Evolutionary conservation across 1,140 invertebrate species (phyloP).

Genomic region (Papilio helenus): DNA sequence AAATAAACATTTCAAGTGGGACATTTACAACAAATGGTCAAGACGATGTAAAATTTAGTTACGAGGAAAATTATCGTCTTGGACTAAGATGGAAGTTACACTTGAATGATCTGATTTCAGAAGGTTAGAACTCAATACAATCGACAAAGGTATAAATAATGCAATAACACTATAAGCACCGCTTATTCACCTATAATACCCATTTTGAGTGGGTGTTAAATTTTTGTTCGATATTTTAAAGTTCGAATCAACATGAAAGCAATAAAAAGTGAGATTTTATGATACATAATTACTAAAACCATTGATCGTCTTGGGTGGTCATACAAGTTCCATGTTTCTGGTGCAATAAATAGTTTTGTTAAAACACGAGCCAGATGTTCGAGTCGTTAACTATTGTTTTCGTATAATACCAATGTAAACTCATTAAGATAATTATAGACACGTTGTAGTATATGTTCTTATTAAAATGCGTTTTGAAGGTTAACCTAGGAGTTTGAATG

Average conservation of each 20-base stretch:
- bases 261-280: slow-evolving; percentile 80
- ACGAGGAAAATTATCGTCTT: slow-evolving; percentile 63
- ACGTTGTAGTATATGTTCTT: background rate
- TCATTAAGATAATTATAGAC: slow-evolving; percentile 39
- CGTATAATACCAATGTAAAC: slow-evolving; percentile 53
- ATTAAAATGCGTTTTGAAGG: background rate
- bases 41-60: slow-evolving; percentile 50
- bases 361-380: slow-evolving; percentile 54
- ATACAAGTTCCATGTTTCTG: slow-evolving; percentile 59
- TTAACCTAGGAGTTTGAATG: background rate
- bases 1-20: slow-evolving; percentile 75
- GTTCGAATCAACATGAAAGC: slow-evolving; percentile 54
- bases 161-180: background rate
- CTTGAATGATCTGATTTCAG: slow-evolving; percentile 1
- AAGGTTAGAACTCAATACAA: background rate
- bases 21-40: slow-evolving; percentile 66
- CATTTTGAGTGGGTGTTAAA: slow-evolving; percentile 69
- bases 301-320: slow-evolving; percentile 79
- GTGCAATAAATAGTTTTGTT: slow-evolving; percentile 67
- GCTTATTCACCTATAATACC: slow-evolving; percentile 3
- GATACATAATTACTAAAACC: slow-evolving; percentile 70
- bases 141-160: background rate
- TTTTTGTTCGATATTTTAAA: slow-evolving; percentile 63
- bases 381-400: slow-evolving; percentile 58
- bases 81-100: slow-evolving; percentile 38